Evolutionary conservation across 2,888 invertebrate species (phyloP).

Genomic region (Tiliacea aurago): DNA sequence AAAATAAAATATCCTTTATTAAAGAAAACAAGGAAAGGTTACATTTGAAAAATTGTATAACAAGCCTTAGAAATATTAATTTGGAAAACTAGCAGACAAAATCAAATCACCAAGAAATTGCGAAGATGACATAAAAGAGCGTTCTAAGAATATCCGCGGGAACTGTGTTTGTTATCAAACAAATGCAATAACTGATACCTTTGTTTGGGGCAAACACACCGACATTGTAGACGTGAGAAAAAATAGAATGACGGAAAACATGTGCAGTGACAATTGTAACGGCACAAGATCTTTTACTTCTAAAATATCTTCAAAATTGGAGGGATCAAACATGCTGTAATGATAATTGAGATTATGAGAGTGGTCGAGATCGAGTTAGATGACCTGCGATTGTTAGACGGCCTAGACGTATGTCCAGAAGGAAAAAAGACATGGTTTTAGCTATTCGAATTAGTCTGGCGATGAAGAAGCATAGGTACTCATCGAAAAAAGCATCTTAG

Average conservation of each 20-base stretch:
- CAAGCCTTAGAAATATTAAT: not conserved
- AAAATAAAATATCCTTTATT: not conserved
- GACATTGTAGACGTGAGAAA: conserved; percentile 76
- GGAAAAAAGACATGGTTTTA: not conserved
- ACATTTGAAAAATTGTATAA: not conserved
- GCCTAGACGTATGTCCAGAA: not conserved
- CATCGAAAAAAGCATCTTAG: not conserved
- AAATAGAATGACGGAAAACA: conserved; percentile 66
- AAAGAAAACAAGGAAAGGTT: not conserved
- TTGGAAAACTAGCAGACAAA: not conserved
- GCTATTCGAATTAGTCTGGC: not conserved
- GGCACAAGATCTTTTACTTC: no score
- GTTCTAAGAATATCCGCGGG: conserved; percentile 64
- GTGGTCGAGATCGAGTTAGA: not conserved
- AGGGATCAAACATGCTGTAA: not conserved
- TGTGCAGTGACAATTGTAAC: conserved; percentile 34
- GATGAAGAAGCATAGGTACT: not conserved
- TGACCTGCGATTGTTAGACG: not conserved
- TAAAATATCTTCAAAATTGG: no score
- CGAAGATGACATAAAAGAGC: conserved; percentile 32
- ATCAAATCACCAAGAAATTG: conserved; percentile 23
- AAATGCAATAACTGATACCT: conserved; percentile 74
- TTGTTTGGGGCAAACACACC: conserved; percentile 75
- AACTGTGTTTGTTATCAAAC: conserved; percentile 77
- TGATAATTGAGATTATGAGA: not conserved